These are phyloP conservation scores for Tenthredo notha DNA, from an alignment of 2,888 invertebrate genomes.

Conservation along the genomic window DNA sequence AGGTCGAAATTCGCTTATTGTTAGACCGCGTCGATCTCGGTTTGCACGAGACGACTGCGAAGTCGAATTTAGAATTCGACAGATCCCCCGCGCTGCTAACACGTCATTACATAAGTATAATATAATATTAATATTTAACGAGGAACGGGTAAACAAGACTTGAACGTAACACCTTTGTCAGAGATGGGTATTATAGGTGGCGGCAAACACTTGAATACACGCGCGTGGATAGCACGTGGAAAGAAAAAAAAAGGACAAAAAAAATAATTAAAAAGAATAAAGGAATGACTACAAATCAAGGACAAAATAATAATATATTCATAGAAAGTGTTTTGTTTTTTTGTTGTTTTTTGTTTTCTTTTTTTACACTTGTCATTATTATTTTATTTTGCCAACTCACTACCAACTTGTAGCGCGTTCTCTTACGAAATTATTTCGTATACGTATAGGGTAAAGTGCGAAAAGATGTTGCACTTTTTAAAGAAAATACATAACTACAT, in stretches of 20 bases:
- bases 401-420: neutral
- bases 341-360: neutral
- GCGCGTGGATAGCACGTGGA: neutral
- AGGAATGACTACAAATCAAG: neutral
- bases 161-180: neutral
- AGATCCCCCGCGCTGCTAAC: neutral
- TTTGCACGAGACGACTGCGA: neutral
- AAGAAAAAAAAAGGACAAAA: neutral
- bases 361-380: neutral
- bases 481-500: no score
- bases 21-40: neutral
- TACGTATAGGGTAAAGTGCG: neutral
- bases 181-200: neutral
- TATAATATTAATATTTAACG: neutral
- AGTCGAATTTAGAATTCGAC: neutral
- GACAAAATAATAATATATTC: conserved; percentile 22
- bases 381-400: neutral
- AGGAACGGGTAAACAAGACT: neutral
- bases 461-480: no score
- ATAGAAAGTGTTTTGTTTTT: conserved; percentile 1
- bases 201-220: neutral
- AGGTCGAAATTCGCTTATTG: neutral
- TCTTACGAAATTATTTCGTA: neutral
- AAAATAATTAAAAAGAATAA: neutral
- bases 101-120: neutral